phyloP scores from a whole-genome alignment of 2,888 invertebrate species.

The Liopterus haemorrhoidalis region DNA sequence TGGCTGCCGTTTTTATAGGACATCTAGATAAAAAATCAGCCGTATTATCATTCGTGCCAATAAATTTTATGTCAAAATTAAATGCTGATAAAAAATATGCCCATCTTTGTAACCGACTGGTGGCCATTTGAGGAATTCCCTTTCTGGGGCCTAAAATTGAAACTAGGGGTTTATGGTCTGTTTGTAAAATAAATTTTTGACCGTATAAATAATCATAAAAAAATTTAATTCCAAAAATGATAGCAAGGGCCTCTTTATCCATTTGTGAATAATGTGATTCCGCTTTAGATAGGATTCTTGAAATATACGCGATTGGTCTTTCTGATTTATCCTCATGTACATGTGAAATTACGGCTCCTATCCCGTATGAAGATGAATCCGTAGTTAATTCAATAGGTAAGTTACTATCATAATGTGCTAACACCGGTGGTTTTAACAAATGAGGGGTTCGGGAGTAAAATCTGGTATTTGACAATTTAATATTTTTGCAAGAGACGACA shows the following conservation, averaged over 20 bases:
- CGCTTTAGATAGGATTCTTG: constrained; percentile 14
- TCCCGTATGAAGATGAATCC: constrained; percentile 18
- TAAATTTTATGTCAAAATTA: constrained; percentile 23
- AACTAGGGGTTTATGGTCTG: constrained; percentile 19
- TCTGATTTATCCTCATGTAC: background rate
- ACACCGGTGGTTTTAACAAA: constrained; percentile 18
- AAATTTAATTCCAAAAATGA: constrained; percentile 16
- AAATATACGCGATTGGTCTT: constrained; percentile 19
- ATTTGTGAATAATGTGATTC: constrained; percentile 22
- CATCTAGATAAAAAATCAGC: constrained; percentile 21
- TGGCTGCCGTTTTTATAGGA: constrained; percentile 5
- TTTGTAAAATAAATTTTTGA: constrained; percentile 5
- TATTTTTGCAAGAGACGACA: no score
- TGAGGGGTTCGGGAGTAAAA: no score
- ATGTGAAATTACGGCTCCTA: constrained; percentile 14
- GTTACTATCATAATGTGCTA: constrained; percentile 17
- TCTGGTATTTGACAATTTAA: no score
- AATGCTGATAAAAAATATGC: no score
- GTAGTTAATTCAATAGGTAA: constrained; percentile 15
- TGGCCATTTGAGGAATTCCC: constrained; percentile 16
- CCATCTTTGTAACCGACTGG: constrained; percentile 16
- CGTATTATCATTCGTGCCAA: constrained; percentile 17
- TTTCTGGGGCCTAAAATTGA: constrained; percentile 17
- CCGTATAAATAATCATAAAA: constrained; percentile 11
- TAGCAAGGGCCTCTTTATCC: constrained; percentile 20